Evolutionary conservation across 2,888 invertebrate genomes (phyloP).

Genomic region (Macroteleia sp.): DNA sequence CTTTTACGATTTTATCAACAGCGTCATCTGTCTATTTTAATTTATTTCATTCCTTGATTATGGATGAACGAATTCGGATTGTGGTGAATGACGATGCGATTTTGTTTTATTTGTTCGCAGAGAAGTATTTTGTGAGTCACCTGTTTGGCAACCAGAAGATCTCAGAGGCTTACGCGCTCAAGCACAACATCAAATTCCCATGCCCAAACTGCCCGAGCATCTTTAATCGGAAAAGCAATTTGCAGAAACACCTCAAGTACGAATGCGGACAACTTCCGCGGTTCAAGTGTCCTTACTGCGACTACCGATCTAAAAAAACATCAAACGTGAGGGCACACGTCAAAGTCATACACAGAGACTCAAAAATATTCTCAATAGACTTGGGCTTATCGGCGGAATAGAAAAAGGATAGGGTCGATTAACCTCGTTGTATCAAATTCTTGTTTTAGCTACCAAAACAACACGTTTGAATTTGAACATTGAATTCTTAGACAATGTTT

Average conservation of each 20-base stretch:
- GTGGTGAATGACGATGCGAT: slow-evolving; percentile 40
- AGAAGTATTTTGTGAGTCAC: slow-evolving; percentile 42
- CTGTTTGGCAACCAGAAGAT: slow-evolving; percentile 45
- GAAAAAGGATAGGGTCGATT: background rate
- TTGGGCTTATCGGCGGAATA: slow-evolving; percentile 42
- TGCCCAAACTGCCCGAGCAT: slow-evolving; percentile 82
- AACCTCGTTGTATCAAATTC: too few species aligned
- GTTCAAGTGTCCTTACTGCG: slow-evolving; percentile 83
- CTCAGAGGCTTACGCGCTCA: slow-evolving; percentile 54
- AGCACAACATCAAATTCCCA: slow-evolving; percentile 68
- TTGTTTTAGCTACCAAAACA: too few species aligned
- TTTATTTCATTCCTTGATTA: slow-evolving; percentile 14
- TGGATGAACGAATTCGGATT: background rate
- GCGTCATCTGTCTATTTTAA: slow-evolving; percentile 5
- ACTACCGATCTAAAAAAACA: slow-evolving; percentile 72
- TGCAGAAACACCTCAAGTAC: slow-evolving; percentile 84
- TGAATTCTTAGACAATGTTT: too few species aligned
- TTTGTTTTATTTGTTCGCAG: slow-evolving; percentile 68
- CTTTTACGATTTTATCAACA: background rate
- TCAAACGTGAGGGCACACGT: slow-evolving; percentile 78
- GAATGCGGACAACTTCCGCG: slow-evolving; percentile 84
- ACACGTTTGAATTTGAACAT: too few species aligned
- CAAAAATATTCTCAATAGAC: slow-evolving; percentile 73
- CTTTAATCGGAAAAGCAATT: slow-evolving; percentile 83
- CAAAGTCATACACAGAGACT: slow-evolving; percentile 70